Conservation (phyloP, 2,797 vertebrate genomes). For the Rhincodon typus region DNA sequence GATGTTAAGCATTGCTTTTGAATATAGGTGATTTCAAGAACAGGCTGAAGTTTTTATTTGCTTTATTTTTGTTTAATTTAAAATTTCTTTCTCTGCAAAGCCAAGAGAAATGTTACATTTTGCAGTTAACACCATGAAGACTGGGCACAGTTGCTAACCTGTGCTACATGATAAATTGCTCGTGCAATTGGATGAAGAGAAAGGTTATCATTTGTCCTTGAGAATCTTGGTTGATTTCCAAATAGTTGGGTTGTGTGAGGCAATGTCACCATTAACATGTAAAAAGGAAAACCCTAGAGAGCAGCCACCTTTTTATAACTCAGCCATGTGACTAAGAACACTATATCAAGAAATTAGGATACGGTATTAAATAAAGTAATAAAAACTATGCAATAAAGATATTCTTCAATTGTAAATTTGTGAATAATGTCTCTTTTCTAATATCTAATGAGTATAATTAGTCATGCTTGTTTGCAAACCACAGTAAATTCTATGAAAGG, state of each 20-base stretch:
- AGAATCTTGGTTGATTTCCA: constrained; percentile 21
- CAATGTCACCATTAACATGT: constrained; percentile 5
- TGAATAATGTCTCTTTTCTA: not conserved
- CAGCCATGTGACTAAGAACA: not conserved
- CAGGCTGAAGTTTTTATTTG: not conserved
- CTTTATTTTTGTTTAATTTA: not conserved
- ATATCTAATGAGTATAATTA: not conserved
- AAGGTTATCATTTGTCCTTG: constrained; percentile 24
- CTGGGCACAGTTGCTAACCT: not conserved
- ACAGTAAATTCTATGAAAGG: not conserved
- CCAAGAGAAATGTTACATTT: not conserved
- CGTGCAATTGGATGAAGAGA: not conserved
- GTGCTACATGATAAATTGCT: not conserved
- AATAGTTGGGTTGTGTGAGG: not conserved
- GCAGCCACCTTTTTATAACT: constrained; percentile 8
- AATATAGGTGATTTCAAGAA: not conserved
- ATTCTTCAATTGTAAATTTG: constrained; percentile 15
- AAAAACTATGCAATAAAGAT: not conserved
- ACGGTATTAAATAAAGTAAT: not conserved
- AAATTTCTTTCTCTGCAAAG: not conserved
- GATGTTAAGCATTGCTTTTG: not conserved
- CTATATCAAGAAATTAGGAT: not conserved
- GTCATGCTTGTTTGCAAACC: not conserved
- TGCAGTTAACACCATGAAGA: not conserved
- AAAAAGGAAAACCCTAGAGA: not conserved